Evolutionary conservation across 2,888 invertebrate genomes (phyloP).

Genomic region (Phymatocera aterrima): DNA sequence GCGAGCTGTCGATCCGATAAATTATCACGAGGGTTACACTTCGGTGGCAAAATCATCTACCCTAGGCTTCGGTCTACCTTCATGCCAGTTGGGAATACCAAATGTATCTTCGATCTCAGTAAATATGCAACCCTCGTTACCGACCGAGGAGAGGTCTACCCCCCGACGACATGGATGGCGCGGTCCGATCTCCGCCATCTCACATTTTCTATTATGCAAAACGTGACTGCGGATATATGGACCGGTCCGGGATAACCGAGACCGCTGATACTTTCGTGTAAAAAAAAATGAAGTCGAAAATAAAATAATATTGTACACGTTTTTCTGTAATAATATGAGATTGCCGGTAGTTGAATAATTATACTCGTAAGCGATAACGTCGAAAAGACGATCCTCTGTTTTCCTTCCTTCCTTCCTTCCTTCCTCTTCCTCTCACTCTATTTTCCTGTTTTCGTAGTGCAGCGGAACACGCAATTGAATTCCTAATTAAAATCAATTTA

Average conservation of each 20-base stretch:
- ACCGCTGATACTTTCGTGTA: neutral
- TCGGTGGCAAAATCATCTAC: conserved; percentile 29
- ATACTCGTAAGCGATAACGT: no score
- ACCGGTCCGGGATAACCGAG: neutral
- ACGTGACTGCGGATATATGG: neutral
- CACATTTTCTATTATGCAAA: conserved; percentile 38
- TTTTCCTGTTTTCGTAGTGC: no score
- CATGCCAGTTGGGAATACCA: conserved; percentile 2
- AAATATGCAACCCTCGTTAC: conserved; percentile 41
- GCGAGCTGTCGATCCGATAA: conserved; percentile 9
- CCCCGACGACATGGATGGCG: no score
- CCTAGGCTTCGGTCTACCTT: neutral
- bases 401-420: no score
- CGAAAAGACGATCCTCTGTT: no score
- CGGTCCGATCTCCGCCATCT: conserved; percentile 31
- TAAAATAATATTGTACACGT: no score
- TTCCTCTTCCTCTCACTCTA: no score
- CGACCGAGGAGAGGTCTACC: neutral
- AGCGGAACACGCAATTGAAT: no score
- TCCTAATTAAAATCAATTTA: conserved; percentile 11
- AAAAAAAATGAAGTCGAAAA: no score
- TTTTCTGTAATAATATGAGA: no score
- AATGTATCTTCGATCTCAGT: conserved; percentile 35
- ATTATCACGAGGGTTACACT: neutral
- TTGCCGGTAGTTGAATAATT: no score